Evolutionary conservation across 1,140 invertebrate species (phyloP).

Genomic region (Antheraea mylitta): DNA sequence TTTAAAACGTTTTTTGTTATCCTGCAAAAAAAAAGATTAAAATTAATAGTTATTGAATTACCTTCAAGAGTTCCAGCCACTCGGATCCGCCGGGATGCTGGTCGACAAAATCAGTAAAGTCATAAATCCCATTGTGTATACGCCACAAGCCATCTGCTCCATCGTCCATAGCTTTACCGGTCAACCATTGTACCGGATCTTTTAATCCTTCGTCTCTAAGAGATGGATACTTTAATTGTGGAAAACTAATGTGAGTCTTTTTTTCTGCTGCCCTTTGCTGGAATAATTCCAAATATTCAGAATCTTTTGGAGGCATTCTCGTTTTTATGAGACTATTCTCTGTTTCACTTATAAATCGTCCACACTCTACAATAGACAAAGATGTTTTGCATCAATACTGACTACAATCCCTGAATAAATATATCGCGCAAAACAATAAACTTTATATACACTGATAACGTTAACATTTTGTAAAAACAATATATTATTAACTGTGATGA

Average conservation of each 20-base stretch:
- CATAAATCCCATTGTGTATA: conserved; percentile 87
- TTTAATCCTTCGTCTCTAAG: conserved; percentile 69
- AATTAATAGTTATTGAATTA: conserved; percentile 34
- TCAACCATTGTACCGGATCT: conserved; percentile 80
- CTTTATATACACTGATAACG: conserved; percentile 5
- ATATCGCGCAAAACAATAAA: conserved; percentile 3
- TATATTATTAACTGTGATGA: not conserved
- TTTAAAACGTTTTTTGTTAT: too few species aligned
- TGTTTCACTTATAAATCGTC: not conserved
- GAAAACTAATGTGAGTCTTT: conserved; percentile 73
- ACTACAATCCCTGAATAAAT: not conserved
- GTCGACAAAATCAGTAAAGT: conserved; percentile 83
- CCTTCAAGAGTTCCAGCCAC: conserved; percentile 86
- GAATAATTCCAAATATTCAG: conserved; percentile 50
- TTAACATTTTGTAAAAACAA: conserved; percentile 11
- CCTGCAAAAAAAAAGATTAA: too few species aligned
- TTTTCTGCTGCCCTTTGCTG: conserved; percentile 51
- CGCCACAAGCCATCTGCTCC: conserved; percentile 89
- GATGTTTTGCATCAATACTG: not conserved
- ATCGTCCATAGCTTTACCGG: conserved; percentile 84
- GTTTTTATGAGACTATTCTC: not conserved
- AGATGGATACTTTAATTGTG: conserved; percentile 76
- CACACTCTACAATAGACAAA: not conserved
- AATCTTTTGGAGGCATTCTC: conserved; percentile 55
- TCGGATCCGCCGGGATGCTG: conserved; percentile 89